These are phyloP conservation scores for Strongylocentrotus purpuratus DNA, from an alignment of 35 echinoderm and acorn worm genomes.

Conservation along the genomic window DNA sequence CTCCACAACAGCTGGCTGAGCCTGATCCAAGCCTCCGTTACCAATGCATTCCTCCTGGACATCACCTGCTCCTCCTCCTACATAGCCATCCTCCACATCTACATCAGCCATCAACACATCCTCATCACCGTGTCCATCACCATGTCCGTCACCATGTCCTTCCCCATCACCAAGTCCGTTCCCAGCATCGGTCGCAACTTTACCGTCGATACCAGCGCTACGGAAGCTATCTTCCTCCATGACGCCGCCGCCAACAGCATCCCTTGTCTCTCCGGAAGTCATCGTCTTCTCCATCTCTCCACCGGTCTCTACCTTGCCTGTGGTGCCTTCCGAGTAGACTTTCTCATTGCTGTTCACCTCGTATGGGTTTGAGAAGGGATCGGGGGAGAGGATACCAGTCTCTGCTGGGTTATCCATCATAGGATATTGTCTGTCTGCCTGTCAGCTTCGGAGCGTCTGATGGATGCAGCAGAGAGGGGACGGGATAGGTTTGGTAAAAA, in stretches of 20 bases:
- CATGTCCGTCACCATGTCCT: neutral
- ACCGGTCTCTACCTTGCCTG: conserved; percentile 20
- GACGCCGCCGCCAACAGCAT: neutral
- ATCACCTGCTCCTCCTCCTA: neutral
- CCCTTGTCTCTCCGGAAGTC: neutral
- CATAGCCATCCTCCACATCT: conserved; percentile 6
- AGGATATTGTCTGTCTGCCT: neutral
- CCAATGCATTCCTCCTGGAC: neutral
- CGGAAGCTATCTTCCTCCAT: neutral
- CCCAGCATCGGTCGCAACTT: neutral
- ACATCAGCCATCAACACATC: conserved; percentile 9
- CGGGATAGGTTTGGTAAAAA: neutral
- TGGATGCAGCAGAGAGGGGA: neutral
- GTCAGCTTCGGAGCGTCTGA: neutral
- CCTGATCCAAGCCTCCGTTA: conserved; percentile 24
- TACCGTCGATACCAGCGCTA: neutral
- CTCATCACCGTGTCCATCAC: neutral
- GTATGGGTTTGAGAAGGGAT: neutral
- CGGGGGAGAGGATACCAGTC: neutral
- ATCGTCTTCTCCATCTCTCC: conserved; percentile 15
- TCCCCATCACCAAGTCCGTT: neutral
- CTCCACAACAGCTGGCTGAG: neutral
- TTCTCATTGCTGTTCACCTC: conserved; percentile 43
- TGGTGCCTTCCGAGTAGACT: conserved; percentile 6
- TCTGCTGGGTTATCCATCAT: conserved; percentile 30